A percentile compares a stretch with the other conserved stretches of the same genome.
These are phyloP conservation scores for Microctenopoma steveboyesi DNA, from an alignment of 2,797 vertebrate species.

Conservation along the genomic window DNA sequence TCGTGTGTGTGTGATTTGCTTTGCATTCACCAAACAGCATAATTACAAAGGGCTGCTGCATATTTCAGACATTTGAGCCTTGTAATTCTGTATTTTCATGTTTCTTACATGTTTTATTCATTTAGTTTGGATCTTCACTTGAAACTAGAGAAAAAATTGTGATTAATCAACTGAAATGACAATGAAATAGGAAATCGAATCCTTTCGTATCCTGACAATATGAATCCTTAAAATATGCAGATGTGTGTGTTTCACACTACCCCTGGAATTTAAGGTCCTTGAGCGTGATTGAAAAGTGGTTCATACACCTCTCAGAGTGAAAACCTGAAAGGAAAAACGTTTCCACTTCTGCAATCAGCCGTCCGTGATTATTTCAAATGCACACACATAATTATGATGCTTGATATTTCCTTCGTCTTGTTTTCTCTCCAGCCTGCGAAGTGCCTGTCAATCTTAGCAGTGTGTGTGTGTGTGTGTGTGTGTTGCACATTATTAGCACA, in stretches of 20 bases:
- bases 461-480: constrained; percentile 27
- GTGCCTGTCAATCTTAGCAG: constrained; percentile 35
- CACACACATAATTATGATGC: constrained; percentile 23
- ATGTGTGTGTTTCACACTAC: not conserved
- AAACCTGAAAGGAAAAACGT: not conserved
- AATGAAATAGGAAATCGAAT: not conserved
- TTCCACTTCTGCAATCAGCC: constrained; percentile 34
- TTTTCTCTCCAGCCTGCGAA: constrained; percentile 2
- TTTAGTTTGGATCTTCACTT: constrained; percentile 1
- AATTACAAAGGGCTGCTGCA: not conserved
- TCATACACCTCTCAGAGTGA: not conserved
- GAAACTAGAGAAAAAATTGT: not conserved
- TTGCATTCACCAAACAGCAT: constrained; percentile 6
- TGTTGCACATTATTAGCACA: constrained; percentile 30
- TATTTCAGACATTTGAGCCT: constrained; percentile 7
- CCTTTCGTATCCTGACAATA: not conserved
- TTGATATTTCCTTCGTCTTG: constrained; percentile 44
- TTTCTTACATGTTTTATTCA: not conserved
- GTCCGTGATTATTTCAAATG: constrained; percentile 31
- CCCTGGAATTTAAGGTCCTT: not conserved
- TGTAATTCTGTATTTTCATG: not conserved
- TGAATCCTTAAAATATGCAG: not conserved
- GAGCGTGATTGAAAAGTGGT: not conserved
- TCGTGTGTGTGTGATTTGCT: constrained; percentile 6
- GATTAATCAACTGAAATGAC: not conserved